These are phyloP conservation scores for Catonia carolina DNA, from an alignment of 2,888 invertebrate genomes.

Conservation along the genomic window DNA sequence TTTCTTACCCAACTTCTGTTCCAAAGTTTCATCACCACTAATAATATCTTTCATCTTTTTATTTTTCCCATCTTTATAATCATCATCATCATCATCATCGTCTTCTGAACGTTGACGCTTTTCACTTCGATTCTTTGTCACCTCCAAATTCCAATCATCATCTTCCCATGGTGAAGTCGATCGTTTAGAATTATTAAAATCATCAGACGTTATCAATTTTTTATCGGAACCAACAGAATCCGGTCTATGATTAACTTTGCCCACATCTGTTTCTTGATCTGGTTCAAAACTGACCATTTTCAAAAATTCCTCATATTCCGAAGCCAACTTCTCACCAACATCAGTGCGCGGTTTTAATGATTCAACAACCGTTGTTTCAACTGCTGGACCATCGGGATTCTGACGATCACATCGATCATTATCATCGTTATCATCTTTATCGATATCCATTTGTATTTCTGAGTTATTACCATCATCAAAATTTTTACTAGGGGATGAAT, in stretches of 20 bases:
- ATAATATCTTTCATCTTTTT: conserved; percentile 11
- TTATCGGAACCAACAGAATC: neutral
- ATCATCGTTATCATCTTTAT: conserved; percentile 14
- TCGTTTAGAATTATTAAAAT: too few species aligned
- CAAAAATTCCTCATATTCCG: conserved; percentile 54
- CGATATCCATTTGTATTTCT: conserved; percentile 16
- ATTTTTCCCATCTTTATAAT: conserved; percentile 4
- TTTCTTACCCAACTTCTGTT: conserved; percentile 16
- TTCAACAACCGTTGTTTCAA: neutral
- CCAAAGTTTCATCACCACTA: conserved; percentile 9
- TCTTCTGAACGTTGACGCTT: conserved; percentile 1
- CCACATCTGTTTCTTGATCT: conserved; percentile 19
- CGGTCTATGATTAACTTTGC: neutral
- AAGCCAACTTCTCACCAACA: conserved; percentile 40
- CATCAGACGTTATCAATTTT: neutral
- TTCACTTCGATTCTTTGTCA: neutral
- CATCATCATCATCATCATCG: neutral
- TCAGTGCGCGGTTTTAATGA: conserved; percentile 7
- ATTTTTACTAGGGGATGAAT: neutral
- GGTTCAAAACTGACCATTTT: conserved; percentile 47
- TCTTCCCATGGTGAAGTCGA: conserved; percentile 4
- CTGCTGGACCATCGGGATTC: conserved; percentile 1
- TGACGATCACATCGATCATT: conserved; percentile 8
- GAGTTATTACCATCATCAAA: conserved; percentile 13
- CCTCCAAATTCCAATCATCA: neutral